Evolutionary conservation across 30 jellyfish, hydroid and myxozoan species (phyloP).

Genomic region (Hydractinia echinata): DNA sequence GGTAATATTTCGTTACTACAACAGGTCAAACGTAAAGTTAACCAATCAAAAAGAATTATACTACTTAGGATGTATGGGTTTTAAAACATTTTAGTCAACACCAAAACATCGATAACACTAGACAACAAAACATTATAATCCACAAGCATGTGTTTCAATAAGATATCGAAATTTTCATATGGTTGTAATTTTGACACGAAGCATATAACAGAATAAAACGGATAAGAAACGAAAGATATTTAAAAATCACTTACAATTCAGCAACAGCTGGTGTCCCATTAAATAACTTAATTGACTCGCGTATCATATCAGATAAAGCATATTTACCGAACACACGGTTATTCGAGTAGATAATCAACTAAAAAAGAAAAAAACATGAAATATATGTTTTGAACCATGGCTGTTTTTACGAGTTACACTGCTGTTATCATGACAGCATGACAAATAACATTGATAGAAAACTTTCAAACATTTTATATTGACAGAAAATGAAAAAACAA

Average conservation of each 20-base stretch:
- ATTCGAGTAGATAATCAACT: slow-evolving; percentile 36
- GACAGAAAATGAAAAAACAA: neutral
- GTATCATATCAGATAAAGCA: slow-evolving; percentile 62
- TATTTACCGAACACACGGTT: slow-evolving; percentile 68
- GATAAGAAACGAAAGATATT: neutral
- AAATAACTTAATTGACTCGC: slow-evolving; percentile 61
- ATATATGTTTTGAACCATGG: neutral
- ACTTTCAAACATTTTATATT: too few species aligned
- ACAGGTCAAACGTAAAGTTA: too few species aligned
- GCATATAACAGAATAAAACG: too few species aligned
- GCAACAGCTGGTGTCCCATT: slow-evolving; percentile 85
- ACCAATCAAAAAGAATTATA: too few species aligned
- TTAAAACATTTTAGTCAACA: too few species aligned
- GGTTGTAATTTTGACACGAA: too few species aligned
- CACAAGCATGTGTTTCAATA: too few species aligned
- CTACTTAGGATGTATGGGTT: too few species aligned
- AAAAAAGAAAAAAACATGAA: neutral
- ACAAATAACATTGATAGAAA: neutral
- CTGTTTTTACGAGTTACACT: neutral
- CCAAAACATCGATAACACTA: too few species aligned
- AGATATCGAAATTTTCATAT: too few species aligned
- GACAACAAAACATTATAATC: too few species aligned
- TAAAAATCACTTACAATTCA: slow-evolving; percentile 45
- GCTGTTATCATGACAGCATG: neutral
- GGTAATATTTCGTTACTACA: neutral